Evolutionary conservation across 2,888 invertebrate genomes (phyloP).

Genomic region (Acronicta leporina): DNA sequence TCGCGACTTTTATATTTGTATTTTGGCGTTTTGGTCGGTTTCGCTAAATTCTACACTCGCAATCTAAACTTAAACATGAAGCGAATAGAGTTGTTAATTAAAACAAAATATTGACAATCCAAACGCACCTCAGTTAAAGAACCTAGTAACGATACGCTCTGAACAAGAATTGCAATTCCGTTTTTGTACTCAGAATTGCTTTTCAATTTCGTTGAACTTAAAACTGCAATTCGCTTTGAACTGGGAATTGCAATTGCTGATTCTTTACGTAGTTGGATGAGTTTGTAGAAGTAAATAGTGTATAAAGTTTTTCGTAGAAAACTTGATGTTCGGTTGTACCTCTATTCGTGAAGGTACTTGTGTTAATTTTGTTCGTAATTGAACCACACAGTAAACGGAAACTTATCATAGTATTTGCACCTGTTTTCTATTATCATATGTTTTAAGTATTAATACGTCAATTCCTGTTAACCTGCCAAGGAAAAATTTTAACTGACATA

Average conservation of each 20-base stretch:
- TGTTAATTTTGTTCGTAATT: background rate
- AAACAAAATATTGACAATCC: slow-evolving; percentile 47
- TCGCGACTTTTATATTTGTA: slow-evolving; percentile 10
- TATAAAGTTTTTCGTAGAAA: slow-evolving; percentile 3
- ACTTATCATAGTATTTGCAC: background rate
- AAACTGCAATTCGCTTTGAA: slow-evolving; percentile 3
- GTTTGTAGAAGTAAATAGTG: slow-evolving; percentile 15
- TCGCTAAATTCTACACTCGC: slow-evolving; percentile 20
- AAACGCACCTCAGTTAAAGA: slow-evolving; percentile 9
- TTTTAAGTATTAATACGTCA: too few species aligned
- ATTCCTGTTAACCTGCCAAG: too few species aligned
- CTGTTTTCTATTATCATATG: too few species aligned
- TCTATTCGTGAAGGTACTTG: too few species aligned
- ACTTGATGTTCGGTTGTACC: background rate
- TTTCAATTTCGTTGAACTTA: slow-evolving; percentile 30
- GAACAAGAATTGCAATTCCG: slow-evolving; percentile 13
- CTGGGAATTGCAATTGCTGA: slow-evolving; percentile 16
- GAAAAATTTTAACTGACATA: too few species aligned
- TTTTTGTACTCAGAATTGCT: slow-evolving; percentile 16
- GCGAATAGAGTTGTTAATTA: slow-evolving; percentile 43
- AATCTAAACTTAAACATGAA: slow-evolving; percentile 28
- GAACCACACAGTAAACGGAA: background rate
- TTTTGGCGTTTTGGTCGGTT: background rate
- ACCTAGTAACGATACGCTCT: slow-evolving; percentile 14
- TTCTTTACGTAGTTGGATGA: slow-evolving; percentile 13